Base-by-base conservation (phyloP, 2,888 invertebrate genomes). In the Timandra comae region DNA sequence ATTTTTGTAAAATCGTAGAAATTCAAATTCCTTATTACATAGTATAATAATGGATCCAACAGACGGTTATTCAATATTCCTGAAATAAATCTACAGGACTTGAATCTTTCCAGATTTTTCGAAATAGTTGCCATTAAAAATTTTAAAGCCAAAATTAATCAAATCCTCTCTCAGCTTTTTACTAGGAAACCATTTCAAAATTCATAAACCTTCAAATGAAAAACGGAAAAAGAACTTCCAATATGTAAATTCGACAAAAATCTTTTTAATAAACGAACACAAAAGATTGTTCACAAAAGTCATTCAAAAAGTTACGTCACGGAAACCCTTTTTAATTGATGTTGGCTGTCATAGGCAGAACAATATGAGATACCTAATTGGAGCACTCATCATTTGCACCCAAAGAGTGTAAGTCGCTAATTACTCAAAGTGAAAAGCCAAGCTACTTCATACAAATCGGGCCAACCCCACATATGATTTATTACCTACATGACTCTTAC, bases 381-480 rank as follows among this genome's bases (percentile, higher is more conserved):
- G 27, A 8, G 19, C 19, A 24, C 24, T 24, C 24, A 24, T 24
- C 24, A 24, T 24, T 24, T 10, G 24, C 24, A 8, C 11, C 26
- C 24, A 30, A 24, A n/a, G 28, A 24, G 13, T 30, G 27, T 27
- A 32, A 27, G 22, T 33, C 13, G 16, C 19, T 33, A 38, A 33
- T 38, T 38, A 38, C 30, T 32, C 25, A 24, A 33, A 33, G 10
- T 25, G 20, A 24, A 37, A 38, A 33, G 27, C 31, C 33, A 26
- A 29, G 33, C 22, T 33, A 23, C 29, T 30, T 29, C 38, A 19
- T 41, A 28, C 23, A n/a, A 43, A 38, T 40, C 29, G 29, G 35
- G 30, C 33, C 37, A 29, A 7, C 12, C 26, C 3, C 20, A 10
- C 27, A 12, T 21, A 28, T 43, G 33, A 43, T 37, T 35, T 33